phyloP scores from a whole-genome alignment of 2,797 vertebrate species.

The Rhabdophis nuchalis region DNA sequence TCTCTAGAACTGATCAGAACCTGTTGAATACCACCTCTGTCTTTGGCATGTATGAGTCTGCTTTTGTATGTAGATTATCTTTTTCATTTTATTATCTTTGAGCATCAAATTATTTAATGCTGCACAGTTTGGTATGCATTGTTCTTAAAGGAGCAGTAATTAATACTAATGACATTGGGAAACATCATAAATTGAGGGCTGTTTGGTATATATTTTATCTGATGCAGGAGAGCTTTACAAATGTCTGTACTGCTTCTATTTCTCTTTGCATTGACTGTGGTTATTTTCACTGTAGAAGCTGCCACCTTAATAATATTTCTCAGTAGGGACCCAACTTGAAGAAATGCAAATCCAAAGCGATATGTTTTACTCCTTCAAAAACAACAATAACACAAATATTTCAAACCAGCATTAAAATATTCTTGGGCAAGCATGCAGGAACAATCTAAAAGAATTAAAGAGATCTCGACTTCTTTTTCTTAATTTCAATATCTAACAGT shows the following conservation, averaged over 20 bases:
- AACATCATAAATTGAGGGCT: neutral
- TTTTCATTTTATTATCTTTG: neutral
- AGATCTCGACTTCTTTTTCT: neutral
- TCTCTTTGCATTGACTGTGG: neutral
- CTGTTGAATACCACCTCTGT: too few relatives aligned
- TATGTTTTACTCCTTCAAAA: neutral
- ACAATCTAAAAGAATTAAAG: constrained; percentile 7
- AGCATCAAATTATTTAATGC: neutral
- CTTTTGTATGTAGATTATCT: neutral
- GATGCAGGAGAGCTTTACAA: neutral
- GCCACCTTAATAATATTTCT: neutral
- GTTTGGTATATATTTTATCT: neutral
- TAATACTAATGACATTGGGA: neutral
- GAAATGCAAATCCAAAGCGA: neutral
- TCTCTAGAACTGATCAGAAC: too few relatives aligned
- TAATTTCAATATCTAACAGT: neutral
- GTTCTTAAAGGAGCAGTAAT: neutral
- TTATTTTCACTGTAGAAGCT: neutral
- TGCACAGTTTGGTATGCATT: neutral
- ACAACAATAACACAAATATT: neutral
- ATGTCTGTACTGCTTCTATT: neutral
- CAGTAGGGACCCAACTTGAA: fast-evolving
- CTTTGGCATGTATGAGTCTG: neutral
- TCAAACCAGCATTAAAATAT: constrained; percentile 7
- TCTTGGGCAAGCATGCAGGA: neutral